These are phyloP conservation scores for Apteryx mantelli DNA, from an alignment of 2,113 vertebrate genomes.

Conservation along the genomic window DNA sequence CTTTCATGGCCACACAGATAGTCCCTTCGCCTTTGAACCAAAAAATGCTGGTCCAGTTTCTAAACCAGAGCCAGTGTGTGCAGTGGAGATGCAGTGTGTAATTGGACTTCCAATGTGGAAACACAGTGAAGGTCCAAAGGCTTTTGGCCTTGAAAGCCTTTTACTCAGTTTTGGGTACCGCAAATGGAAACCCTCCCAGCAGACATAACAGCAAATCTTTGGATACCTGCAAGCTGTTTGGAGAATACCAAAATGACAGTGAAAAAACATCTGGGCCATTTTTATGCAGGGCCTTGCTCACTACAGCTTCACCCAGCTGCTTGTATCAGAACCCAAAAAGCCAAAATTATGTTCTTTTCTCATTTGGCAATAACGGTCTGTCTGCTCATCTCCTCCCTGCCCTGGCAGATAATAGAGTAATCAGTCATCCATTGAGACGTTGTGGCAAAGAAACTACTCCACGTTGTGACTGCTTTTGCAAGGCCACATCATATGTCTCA, in stretches of 20 bases:
- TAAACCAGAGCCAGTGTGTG: neutral
- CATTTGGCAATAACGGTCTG: neutral
- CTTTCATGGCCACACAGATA: neutral
- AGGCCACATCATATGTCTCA: neutral
- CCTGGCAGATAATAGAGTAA: neutral
- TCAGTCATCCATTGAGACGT: neutral
- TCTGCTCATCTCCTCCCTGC: neutral
- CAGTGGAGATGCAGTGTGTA: neutral
- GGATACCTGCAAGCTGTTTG: neutral
- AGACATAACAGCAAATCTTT: fast-evolving
- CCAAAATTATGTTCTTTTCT: neutral
- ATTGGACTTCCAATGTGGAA: neutral
- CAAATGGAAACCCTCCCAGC: neutral
- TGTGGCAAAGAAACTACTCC: neutral
- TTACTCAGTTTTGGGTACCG: neutral
- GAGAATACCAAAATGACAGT: neutral
- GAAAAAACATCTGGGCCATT: neutral
- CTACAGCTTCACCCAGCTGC: neutral
- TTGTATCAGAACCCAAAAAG: neutral
- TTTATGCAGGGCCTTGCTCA: neutral
- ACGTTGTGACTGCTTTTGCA: neutral
- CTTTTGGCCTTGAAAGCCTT: neutral
- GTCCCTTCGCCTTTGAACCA: neutral
- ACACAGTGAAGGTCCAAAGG: neutral
- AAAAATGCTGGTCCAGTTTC: neutral